A percentile compares a stretch with the other conserved stretches of the same genome.
These are phyloP conservation scores for Saguinus imperator DNA, from an alignment of 2,113 vertebrate species.

Conservation along the genomic window DNA sequence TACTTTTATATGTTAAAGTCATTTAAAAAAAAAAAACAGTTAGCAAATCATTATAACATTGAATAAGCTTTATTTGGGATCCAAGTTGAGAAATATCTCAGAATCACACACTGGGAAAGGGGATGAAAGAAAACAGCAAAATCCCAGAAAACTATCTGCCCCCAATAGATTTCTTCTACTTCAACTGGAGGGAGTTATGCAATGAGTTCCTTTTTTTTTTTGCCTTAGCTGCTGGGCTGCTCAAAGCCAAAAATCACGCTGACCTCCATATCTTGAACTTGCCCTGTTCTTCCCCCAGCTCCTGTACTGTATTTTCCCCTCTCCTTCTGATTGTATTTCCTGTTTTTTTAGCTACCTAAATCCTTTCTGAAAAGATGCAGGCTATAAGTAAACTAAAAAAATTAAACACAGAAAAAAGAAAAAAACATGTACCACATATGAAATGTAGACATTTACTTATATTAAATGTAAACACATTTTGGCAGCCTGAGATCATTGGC, in stretches of 20 bases:
- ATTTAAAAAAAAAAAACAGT: not conserved
- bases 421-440: not conserved
- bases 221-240: not conserved
- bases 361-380: not conserved
- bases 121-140: not conserved
- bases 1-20: not conserved
- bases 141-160: not conserved
- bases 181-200: not conserved
- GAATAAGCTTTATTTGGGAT: not conserved
- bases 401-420: not conserved
- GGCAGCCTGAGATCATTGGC: not conserved
- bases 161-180: not conserved
- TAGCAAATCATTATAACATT: not conserved
- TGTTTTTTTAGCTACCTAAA: conserved; percentile 36
- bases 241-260: not conserved
- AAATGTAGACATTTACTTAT: not conserved
- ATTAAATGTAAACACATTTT: not conserved
- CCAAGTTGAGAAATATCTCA: conserved; percentile 18
- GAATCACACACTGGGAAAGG: not conserved
- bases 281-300: not conserved
- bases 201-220: not conserved
- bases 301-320: not conserved
- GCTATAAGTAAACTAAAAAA: not conserved
- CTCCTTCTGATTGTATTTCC: not conserved
- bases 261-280: not conserved